These are phyloP conservation scores for Aythya baeri DNA, from an alignment of 2,113 vertebrate genomes.

Conservation along the genomic window DNA sequence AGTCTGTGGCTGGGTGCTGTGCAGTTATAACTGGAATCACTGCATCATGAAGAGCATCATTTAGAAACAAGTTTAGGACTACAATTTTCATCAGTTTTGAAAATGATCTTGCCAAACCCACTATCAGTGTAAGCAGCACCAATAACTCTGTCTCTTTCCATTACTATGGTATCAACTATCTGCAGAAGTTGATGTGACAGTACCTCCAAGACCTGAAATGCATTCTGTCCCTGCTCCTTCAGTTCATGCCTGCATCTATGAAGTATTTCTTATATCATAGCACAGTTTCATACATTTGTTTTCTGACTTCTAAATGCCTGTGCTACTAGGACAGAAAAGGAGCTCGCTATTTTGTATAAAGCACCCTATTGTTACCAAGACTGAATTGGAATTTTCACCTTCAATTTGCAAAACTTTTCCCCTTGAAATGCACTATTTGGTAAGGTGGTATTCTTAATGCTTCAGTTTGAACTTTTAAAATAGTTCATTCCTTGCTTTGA, in stretches of 20 bases:
- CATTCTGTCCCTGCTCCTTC: background rate
- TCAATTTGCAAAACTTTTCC: background rate
- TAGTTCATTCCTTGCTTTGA: background rate
- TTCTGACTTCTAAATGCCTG: background rate
- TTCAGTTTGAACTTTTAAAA: background rate
- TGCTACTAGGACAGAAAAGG: background rate
- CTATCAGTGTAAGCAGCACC: background rate
- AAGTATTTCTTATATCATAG: background rate
- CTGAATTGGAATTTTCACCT: background rate
- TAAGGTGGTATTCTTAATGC: background rate
- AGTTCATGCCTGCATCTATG: background rate
- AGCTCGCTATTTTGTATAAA: background rate
- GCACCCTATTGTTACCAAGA: background rate
- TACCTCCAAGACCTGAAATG: background rate
- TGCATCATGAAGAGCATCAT: background rate
- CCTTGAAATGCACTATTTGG: background rate
- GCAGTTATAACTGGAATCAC: background rate
- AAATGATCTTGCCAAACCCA: background rate
- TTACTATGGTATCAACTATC: background rate
- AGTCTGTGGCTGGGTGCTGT: background rate
- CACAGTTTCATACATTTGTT: background rate
- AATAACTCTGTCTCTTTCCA: background rate
- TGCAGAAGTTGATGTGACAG: background rate
- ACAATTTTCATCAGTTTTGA: background rate
- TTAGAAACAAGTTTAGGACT: background rate